These are phyloP conservation scores for Oncorhynchus nerka DNA, from an alignment of 2,113 vertebrate genomes.

Conservation along the genomic window DNA sequence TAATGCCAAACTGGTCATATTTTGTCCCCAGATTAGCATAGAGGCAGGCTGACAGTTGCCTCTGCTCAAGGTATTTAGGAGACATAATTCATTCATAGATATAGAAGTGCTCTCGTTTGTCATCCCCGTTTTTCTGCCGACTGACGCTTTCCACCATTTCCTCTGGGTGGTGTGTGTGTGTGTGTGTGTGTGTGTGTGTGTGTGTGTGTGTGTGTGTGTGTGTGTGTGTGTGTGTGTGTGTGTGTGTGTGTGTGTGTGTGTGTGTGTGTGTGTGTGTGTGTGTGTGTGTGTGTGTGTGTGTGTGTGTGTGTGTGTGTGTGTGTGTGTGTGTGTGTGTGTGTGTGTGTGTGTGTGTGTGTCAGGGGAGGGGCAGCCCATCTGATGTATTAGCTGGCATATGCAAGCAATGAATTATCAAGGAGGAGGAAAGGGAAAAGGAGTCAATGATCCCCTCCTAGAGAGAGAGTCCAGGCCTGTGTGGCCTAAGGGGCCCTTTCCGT, in stretches of 20 bases:
- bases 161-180: constrained; percentile 58
- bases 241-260: constrained; percentile 38
- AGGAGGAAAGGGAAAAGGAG: constrained; percentile 84
- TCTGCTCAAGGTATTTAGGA: constrained; percentile 94
- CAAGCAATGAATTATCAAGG: constrained; percentile 99
- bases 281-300: constrained; percentile 38
- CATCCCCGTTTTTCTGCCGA: constrained; percentile 75
- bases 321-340: constrained; percentile 36
- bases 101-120: constrained; percentile 90
- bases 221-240: constrained; percentile 38
- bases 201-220: constrained; percentile 38
- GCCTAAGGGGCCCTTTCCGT: constrained; percentile 89
- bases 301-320: constrained; percentile 38
- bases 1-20: constrained; percentile 89
- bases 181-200: constrained; percentile 24
- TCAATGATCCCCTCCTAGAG: constrained; percentile 99
- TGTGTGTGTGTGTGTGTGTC: constrained; percentile 41
- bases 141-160: constrained; percentile 66
- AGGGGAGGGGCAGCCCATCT: constrained; percentile 69
- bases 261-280: constrained; percentile 38
- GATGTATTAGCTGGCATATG: constrained; percentile 98
- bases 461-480: constrained; percentile 88
- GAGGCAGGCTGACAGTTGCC: constrained; percentile 85
- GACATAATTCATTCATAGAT: constrained; percentile 98
- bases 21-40: constrained; percentile 92